These are phyloP conservation scores for Diadumene lineata DNA, from an alignment of 92 coral and sea anemone genomes.

Conservation along the genomic window DNA sequence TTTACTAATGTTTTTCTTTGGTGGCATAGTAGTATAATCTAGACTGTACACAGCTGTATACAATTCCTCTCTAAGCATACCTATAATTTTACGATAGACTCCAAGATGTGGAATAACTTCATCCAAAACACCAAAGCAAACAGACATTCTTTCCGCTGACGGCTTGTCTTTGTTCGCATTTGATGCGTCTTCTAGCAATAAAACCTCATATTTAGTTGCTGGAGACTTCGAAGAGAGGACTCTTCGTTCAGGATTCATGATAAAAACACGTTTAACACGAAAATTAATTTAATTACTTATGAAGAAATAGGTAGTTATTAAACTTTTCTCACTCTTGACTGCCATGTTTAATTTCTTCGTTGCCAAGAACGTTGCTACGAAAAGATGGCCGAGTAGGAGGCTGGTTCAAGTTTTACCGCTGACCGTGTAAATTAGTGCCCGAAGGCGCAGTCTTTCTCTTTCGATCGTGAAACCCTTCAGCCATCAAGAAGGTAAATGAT, in stretches of 20 bases:
- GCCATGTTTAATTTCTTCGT: conserved; percentile 25
- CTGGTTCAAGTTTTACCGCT: conserved; percentile 34
- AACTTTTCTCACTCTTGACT: neutral
- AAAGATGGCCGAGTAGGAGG: neutral
- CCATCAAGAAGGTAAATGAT: conserved; percentile 10
- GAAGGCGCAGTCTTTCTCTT: conserved; percentile 56
- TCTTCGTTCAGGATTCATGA: conserved; percentile 62
- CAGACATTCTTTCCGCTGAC: conserved; percentile 67
- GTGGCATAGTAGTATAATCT: conserved; percentile 81
- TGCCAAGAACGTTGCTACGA: conserved; percentile 26
- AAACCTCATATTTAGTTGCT: conserved; percentile 88
- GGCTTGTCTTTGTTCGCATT: conserved; percentile 56
- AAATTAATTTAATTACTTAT: neutral
- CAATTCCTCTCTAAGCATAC: conserved; percentile 83
- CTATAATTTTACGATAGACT: conserved; percentile 80
- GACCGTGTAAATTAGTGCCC: conserved; percentile 29
- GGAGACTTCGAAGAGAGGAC: conserved; percentile 86
- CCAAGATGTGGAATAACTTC: conserved; percentile 83
- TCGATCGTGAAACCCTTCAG: conserved; percentile 30
- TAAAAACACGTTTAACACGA: neutral
- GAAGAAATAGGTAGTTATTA: neutral
- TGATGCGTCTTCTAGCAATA: conserved; percentile 77
- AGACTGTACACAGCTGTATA: conserved; percentile 92
- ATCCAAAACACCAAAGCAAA: conserved; percentile 88
- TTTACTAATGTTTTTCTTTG: conserved; percentile 55